Evolutionary conservation across 2,113 vertebrate genomes (phyloP).

Genomic region (Paratilapia polleni): DNA sequence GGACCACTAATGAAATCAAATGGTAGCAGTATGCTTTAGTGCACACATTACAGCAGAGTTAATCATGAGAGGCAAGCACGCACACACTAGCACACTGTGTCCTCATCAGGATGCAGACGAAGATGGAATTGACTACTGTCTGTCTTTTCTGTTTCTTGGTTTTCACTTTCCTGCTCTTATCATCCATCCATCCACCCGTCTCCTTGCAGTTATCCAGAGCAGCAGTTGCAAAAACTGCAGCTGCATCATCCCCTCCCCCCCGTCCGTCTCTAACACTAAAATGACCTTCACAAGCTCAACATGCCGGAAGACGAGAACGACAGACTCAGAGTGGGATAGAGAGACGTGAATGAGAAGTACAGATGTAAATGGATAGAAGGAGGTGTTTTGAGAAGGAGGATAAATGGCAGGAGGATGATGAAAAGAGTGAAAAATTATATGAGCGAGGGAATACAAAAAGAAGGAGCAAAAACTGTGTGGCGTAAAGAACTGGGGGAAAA

Average conservation of each 20-base stretch:
- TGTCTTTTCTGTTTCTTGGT: slow-evolving; percentile 5
- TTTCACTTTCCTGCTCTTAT: slow-evolving; percentile 26
- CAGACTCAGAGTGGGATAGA: slow-evolving; percentile 3
- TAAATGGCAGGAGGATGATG: neutral
- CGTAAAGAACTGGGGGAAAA: slow-evolving; percentile 6
- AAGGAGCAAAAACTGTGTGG: neutral
- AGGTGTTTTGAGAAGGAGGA: slow-evolving; percentile 1
- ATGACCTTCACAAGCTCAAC: slow-evolving; percentile 72
- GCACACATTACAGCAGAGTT: neutral
- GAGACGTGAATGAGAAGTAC: neutral
- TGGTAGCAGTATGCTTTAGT: slow-evolving; percentile 6
- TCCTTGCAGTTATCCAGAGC: slow-evolving; percentile 46
- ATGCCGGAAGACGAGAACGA: slow-evolving; percentile 46
- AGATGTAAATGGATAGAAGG: slow-evolving; percentile 3
- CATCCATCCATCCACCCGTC: slow-evolving; percentile 40
- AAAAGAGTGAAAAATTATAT: slow-evolving; percentile 5
- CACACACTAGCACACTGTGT: neutral
- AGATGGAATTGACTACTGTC: slow-evolving; percentile 29
- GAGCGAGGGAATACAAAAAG: slow-evolving; percentile 7
- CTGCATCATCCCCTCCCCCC: slow-evolving; percentile 48
- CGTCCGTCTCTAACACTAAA: slow-evolving; percentile 44
- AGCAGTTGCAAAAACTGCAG: slow-evolving; percentile 42
- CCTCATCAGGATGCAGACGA: slow-evolving; percentile 26
- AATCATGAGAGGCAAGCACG: neutral
- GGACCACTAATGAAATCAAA: slow-evolving; percentile 51